Conservation (phyloP, 1,140 invertebrate genomes). For the Zophobas atratus region DNA sequence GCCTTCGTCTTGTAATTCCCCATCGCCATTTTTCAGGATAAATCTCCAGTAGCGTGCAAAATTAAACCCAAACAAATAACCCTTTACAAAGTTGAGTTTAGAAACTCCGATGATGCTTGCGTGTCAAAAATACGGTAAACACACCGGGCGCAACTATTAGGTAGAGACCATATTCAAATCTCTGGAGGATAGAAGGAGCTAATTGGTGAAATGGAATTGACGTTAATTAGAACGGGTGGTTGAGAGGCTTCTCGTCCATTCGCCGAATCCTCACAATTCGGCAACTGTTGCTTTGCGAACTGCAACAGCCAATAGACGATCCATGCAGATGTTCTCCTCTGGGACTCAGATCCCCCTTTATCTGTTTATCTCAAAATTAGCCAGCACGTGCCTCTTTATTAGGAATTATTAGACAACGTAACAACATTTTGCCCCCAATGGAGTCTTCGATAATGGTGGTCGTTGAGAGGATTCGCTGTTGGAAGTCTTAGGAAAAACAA, state of each 20-base stretch:
- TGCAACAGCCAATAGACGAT: slow-evolving; percentile 20
- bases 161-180: not conserved
- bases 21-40: not conserved
- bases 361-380: slow-evolving; percentile 13
- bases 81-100: not conserved
- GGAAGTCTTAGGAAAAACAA: not conserved
- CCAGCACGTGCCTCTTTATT: not conserved
- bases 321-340: slow-evolving; percentile 10
- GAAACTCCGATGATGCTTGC: not conserved
- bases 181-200: slow-evolving; percentile 15
- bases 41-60: not conserved
- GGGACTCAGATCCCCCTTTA: not conserved
- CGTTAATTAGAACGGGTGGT: slow-evolving; percentile 46
- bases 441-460: not conserved
- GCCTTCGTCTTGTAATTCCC: slow-evolving; percentile 9
- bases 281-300: slow-evolving; percentile 27
- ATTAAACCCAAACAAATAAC: slow-evolving; percentile 7
- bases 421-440: not conserved
- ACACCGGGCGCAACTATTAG: too few relatives aligned
- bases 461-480: not conserved
- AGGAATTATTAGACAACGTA: slow-evolving; percentile 13
- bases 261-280: slow-evolving; percentile 18
- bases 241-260: slow-evolving; percentile 36
- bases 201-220: slow-evolving; percentile 48
- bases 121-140: slow-evolving; percentile 5